Base-by-base conservation (phyloP, 2,797 vertebrate species). In the Xenops minutus region DNA sequence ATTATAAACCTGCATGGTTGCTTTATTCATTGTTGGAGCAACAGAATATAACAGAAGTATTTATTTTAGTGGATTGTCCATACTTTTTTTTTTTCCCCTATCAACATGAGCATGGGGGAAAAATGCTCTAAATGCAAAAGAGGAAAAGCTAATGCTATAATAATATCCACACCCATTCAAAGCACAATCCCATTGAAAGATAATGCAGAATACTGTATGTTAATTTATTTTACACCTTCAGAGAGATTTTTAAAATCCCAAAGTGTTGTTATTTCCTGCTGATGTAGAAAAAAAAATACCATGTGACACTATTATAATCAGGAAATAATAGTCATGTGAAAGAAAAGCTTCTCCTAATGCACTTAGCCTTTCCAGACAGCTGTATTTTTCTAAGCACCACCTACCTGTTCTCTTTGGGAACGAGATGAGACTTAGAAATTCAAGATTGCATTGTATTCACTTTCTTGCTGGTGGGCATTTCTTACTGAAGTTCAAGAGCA, bases 1-100 rank as follows among this genome's bases (percentile, higher is more conserved):
- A 98, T 98, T 98, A 97, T 97, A 98, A 98, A 98, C 97, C 97
- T 91, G 75, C 93, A 76, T 83, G 96, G 97, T 97, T 97, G 96
- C 96, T 97, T 97, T 98, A 98, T 97, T 97, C 97, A 96, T 98
- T 95, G 96, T 54, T 52, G 92, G 97, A 96, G 93, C 95, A 96
- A 97, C 83, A 89, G 95, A 97, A 98, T 97, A 95, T 95, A 97
- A 96, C 94, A 96, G 95, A 95, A 96, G 95, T 97, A 97, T 98
- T 98, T 97, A 97, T 97, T 98, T 98, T 93, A 94, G 96, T 95
- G 93, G 93, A 93, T 91, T 92, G 88, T 93, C 69, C 95, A 87
- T 79, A 80, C 48, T 56, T 52, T 74, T 93, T 88, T 78, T 93
- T 39, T 30, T 34, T 22, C 37, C 7, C 18, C 85, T 76, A 77